A percentile compares a stretch with the other conserved stretches of the same genome.
These are phyloP conservation scores for Homalodisca vitripennis DNA, from an alignment of 1,140 invertebrate species.

Conservation along the genomic window DNA sequence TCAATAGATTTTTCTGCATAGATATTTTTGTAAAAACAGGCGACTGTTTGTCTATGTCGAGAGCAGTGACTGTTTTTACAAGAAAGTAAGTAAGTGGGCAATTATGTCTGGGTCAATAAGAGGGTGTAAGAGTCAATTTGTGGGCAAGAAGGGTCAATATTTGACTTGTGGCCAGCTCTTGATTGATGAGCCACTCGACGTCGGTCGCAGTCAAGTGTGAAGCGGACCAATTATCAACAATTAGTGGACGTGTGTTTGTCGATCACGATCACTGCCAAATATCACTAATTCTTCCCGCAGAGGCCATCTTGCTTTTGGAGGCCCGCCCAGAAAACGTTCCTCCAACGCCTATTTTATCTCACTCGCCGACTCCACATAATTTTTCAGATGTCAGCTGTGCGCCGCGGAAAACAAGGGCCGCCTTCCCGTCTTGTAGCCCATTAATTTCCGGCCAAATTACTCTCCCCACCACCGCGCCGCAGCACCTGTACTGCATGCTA, in stretches of 20 bases:
- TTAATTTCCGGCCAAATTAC: constrained; percentile 25
- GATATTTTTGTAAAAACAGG: no score
- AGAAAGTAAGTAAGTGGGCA: no score
- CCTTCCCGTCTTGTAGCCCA: constrained; percentile 22
- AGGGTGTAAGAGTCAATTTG: neutral
- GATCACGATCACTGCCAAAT: neutral
- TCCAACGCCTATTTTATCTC: constrained; percentile 11
- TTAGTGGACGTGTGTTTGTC: neutral
- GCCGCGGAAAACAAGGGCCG: constrained; percentile 10
- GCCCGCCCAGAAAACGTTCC: neutral
- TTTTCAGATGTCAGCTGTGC: constrained; percentile 14
- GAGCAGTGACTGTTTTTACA: no score
- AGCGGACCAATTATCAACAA: constrained; percentile 2
- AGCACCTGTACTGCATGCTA: neutral
- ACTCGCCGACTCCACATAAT: neutral
- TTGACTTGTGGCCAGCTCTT: neutral
- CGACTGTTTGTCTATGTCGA: no score
- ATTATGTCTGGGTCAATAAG: no score
- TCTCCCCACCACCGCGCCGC: neutral
- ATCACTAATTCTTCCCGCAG: neutral
- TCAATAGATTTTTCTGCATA: no score
- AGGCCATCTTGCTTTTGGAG: neutral
- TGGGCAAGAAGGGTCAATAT: neutral
- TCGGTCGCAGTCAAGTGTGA: neutral
- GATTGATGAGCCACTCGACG: neutral